phyloP scores from a whole-genome alignment of 2,113 vertebrate species.

The Carassius gibelio region DNA sequence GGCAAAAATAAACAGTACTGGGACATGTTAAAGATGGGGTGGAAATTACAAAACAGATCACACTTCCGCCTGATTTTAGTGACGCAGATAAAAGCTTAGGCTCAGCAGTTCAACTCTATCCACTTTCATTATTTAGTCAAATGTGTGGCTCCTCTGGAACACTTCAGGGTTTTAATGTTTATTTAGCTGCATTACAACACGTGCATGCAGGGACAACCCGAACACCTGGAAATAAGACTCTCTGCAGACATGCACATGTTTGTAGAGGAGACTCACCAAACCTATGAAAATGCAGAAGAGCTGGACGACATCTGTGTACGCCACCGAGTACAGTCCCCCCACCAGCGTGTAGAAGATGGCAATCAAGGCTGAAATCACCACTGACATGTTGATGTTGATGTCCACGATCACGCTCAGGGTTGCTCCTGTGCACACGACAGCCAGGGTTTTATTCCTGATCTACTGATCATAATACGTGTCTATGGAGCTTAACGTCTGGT shows the following conservation, averaged over 20 bases:
- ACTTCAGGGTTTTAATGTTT: too few species aligned
- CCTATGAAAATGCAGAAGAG: constrained; percentile 97
- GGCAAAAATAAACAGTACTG: not conserved
- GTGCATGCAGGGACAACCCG: too few species aligned
- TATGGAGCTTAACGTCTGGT: not conserved
- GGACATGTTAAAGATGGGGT: not conserved
- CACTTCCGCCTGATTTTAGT: not conserved
- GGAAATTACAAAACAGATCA: not conserved
- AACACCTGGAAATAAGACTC: too few species aligned
- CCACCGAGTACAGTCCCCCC: constrained; percentile 93
- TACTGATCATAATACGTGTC: not conserved
- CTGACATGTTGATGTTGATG: constrained; percentile 85
- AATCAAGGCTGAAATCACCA: constrained; percentile 90
- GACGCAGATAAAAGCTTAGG: too few species aligned
- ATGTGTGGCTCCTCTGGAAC: too few species aligned
- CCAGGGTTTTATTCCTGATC: not conserved
- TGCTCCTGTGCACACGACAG: constrained; percentile 78
- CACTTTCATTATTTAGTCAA: too few species aligned
- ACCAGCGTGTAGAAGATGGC: constrained; percentile 92
- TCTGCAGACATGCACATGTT: not conserved
- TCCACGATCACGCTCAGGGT: constrained; percentile 96
- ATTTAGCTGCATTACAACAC: too few species aligned
- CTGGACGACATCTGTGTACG: constrained; percentile 96
- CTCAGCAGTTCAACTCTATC: too few species aligned
- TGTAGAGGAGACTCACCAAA: constrained; percentile 80